Percentiles rank a stretch among this genome's conserved stretches.
These are phyloP conservation scores for Stegana nigrithorax DNA, from an alignment of 2,888 invertebrate genomes.

Conservation along the genomic window DNA sequence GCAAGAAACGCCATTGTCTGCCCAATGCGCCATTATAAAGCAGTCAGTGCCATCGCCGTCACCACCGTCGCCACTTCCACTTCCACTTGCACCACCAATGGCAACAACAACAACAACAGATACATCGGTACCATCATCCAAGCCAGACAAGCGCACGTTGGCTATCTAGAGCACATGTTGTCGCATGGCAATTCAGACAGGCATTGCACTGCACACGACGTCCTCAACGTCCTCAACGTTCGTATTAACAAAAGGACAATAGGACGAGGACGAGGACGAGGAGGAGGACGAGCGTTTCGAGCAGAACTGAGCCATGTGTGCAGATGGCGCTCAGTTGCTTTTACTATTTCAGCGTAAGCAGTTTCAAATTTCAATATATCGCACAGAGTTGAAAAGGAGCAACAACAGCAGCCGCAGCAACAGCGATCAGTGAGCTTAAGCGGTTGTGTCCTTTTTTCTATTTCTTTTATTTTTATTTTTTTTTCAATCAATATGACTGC, in stretches of 20 bases:
- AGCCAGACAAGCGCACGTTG: not conserved
- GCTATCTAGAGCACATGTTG: constrained; percentile 9
- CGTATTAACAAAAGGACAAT: no score
- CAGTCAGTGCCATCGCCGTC: not conserved
- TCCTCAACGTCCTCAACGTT: not conserved
- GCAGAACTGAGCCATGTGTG: not conserved
- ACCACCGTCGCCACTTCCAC: not conserved
- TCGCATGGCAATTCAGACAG: not conserved
- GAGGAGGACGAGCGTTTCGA: not conserved
- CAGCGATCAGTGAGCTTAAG: no score
- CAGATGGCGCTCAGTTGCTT: constrained; percentile 29
- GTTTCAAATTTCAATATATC: constrained; percentile 20
- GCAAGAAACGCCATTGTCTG: not conserved
- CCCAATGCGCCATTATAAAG: not conserved
- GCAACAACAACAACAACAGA: no score
- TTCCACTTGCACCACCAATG: not conserved
- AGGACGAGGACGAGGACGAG: no score
- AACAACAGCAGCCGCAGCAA: not conserved
- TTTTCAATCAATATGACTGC: no score
- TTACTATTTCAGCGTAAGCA: constrained; percentile 13
- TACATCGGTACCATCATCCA: not conserved
- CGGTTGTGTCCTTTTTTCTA: constrained; percentile 9
- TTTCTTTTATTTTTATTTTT: no score
- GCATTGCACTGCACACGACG: no score
- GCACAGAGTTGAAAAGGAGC: not conserved